A percentile compares a stretch with the other conserved stretches of the same genome.
Conservation (phyloP, 2,888 invertebrate genomes). For the Xestia rhomboidea region DNA sequence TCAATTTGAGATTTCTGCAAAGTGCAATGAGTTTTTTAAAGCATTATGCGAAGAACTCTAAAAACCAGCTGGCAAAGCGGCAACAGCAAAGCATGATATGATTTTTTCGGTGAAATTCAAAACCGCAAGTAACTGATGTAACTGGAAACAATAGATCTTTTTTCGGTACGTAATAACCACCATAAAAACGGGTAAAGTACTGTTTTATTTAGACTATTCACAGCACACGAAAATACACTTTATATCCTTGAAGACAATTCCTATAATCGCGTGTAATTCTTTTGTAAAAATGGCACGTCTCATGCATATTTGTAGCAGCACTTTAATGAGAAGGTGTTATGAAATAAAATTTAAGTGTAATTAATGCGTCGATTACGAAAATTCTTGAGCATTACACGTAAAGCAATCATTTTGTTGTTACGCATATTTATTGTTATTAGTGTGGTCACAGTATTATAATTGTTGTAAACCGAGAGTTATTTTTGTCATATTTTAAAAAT, state of each 20-base stretch:
- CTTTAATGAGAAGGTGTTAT: slow-evolving; percentile 32
- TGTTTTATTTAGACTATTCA: slow-evolving; percentile 12
- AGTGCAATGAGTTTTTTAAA: slow-evolving; percentile 25
- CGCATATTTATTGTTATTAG: slow-evolving; percentile 5
- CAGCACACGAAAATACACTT: slow-evolving; percentile 31
- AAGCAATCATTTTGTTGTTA: slow-evolving; percentile 20
- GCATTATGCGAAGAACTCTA: slow-evolving; percentile 5
- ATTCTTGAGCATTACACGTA: slow-evolving; percentile 33
- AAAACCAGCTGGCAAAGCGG: slow-evolving; percentile 16
- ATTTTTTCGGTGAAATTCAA: slow-evolving; percentile 50
- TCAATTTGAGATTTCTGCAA: slow-evolving; percentile 17
- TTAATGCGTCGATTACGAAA: slow-evolving; percentile 40
- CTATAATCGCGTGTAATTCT: slow-evolving; percentile 30
- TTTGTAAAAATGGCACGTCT: slow-evolving; percentile 37
- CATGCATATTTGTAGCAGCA: slow-evolving; percentile 28
- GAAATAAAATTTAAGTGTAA: slow-evolving; percentile 42
- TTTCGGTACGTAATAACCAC: slow-evolving; percentile 37
- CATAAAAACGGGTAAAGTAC: slow-evolving; percentile 45
- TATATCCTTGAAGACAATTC: slow-evolving; percentile 19
- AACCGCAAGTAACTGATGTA: slow-evolving; percentile 56
- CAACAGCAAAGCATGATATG: slow-evolving; percentile 19
- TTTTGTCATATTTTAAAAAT: slow-evolving; percentile 5
- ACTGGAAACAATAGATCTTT: slow-evolving; percentile 43
- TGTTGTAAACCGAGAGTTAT: background rate
- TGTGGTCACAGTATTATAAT: slow-evolving; percentile 5